Percentiles rank a stretch among this genome's conserved stretches.
Evolutionary conservation across 2,113 vertebrate genomes (phyloP).

Genomic region (Camelus bactrianus): DNA sequence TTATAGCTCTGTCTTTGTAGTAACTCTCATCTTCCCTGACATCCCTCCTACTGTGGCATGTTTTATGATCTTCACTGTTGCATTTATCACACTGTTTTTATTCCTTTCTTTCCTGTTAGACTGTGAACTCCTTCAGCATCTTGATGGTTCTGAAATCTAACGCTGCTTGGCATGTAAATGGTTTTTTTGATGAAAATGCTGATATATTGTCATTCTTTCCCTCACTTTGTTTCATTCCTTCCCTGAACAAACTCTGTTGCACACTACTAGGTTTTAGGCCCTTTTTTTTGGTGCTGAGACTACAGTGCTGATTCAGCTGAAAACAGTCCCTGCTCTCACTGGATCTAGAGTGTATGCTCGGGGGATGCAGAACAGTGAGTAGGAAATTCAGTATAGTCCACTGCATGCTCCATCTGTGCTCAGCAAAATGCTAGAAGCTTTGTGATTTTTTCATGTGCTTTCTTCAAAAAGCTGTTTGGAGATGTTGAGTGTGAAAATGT

Average conservation of each 20-base stretch:
- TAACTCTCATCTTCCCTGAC: not conserved
- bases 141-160: not conserved
- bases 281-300: not conserved
- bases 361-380: not conserved
- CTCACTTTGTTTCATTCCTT: constrained; percentile 12
- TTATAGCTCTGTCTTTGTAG: not conserved
- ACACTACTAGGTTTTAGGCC: not conserved
- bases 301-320: not conserved
- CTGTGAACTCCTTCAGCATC: not conserved
- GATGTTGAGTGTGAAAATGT: constrained; percentile 38
- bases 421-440: not conserved
- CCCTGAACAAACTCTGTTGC: not conserved
- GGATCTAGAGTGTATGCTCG: not conserved
- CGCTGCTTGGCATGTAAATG: not conserved
- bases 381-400: not conserved
- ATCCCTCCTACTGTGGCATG: not conserved
- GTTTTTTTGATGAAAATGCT: not conserved
- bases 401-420: not conserved
- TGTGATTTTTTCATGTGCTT: constrained; percentile 41
- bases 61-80: constrained; percentile 1
- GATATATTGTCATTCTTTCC: not conserved
- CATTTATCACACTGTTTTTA: not conserved
- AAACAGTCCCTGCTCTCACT: not conserved
- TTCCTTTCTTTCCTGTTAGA: not conserved
- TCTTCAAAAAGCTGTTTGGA: constrained; percentile 45